Evolutionary conservation across 1,140 invertebrate species (phyloP).

Genomic region (Metopolophium dirhodum): DNA sequence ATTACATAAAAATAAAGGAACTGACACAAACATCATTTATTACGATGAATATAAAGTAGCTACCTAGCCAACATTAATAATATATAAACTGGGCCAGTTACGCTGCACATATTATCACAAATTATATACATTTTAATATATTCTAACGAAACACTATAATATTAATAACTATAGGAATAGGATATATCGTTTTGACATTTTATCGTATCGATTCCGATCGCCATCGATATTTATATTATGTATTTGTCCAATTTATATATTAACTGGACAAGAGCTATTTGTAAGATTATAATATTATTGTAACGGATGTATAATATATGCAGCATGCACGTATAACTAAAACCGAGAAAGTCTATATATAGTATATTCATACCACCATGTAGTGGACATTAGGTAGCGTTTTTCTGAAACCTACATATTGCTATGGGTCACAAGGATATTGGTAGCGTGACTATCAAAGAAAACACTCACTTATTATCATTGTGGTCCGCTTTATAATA

Average conservation of each 20-base stretch:
- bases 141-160: background rate
- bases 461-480: slow-evolving; percentile 45
- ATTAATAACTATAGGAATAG: background rate
- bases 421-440: slow-evolving; percentile 23
- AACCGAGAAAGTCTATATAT: slow-evolving; percentile 25
- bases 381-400: background rate
- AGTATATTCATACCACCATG: background rate
- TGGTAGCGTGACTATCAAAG: slow-evolving; percentile 52
- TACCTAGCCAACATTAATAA: background rate
- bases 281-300: slow-evolving; percentile 12
- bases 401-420: slow-evolving; percentile 12
- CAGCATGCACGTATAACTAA: background rate
- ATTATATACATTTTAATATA: background rate
- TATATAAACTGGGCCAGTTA: slow-evolving; percentile 13
- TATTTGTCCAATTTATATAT: background rate
- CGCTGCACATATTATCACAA: background rate
- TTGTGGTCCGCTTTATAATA: slow-evolving; percentile 28
- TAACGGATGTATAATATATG: background rate
- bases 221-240: too few relatives aligned
- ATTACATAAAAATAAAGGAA: background rate
- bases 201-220: background rate
- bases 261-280: background rate
- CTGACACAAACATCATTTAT: background rate
- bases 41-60: background rate
- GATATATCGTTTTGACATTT: background rate